Evolutionary conservation across 2,113 vertebrate genomes (phyloP).

Genomic region (Mungos mungo): DNA sequence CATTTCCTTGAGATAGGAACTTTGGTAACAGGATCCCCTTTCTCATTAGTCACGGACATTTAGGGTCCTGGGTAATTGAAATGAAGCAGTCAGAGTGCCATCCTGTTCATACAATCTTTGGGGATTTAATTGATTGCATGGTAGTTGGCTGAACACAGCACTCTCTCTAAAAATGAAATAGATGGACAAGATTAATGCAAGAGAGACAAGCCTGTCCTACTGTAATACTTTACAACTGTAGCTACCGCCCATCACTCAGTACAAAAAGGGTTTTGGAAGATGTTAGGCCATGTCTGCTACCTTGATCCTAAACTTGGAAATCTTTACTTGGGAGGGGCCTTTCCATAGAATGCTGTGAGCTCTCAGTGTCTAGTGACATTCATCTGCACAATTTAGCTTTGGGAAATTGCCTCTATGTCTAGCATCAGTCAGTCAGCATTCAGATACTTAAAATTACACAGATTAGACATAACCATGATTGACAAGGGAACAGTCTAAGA

Average conservation of each 20-base stretch:
- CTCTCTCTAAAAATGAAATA: conserved; percentile 16
- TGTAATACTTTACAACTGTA: not conserved
- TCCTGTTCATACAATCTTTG: not conserved
- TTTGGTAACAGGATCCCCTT: not conserved
- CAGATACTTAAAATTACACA: not conserved
- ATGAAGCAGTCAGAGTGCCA: not conserved
- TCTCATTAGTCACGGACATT: not conserved
- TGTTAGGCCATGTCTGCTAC: not conserved
- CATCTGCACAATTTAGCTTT: not conserved
- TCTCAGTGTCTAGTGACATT: not conserved
- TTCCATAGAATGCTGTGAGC: not conserved
- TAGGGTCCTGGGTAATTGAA: not conserved
- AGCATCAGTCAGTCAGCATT: not conserved
- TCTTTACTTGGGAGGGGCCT: not conserved
- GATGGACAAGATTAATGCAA: not conserved
- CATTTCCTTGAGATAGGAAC: conserved; percentile 4
- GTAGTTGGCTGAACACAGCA: not conserved
- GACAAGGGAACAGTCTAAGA: not conserved
- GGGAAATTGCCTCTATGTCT: not conserved
- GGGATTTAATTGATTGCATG: not conserved
- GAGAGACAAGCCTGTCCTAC: not conserved
- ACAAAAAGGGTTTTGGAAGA: not conserved
- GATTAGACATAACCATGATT: not conserved
- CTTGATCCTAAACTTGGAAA: not conserved
- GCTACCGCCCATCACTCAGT: not conserved